These are phyloP conservation scores for Drosophila bifasciata DNA, from an alignment of 1,140 invertebrate genomes.

Conservation along the genomic window DNA sequence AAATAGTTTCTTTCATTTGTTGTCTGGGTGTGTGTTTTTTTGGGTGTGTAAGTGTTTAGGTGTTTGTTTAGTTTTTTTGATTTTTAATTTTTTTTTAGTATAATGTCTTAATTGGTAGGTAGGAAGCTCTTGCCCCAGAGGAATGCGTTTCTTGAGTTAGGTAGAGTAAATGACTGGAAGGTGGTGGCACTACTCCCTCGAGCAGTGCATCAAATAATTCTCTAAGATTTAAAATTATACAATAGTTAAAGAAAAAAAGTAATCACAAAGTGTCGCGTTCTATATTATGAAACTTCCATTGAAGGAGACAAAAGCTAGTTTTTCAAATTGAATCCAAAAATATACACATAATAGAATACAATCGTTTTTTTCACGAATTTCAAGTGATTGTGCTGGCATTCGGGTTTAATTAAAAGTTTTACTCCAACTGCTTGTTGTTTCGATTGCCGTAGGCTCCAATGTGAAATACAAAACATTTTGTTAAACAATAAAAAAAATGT, in stretches of 20 bases:
- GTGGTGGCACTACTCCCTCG: not conserved
- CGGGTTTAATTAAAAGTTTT: slow-evolving; percentile 13
- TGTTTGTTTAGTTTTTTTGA: slow-evolving; percentile 16
- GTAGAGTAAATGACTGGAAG: slow-evolving; percentile 31
- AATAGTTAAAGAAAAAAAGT: not conserved
- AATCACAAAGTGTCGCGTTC: not conserved
- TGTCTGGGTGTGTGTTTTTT: slow-evolving; percentile 3
- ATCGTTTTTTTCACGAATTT: not conserved
- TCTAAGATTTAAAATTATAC: not conserved
- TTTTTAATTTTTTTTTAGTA: slow-evolving; percentile 17
- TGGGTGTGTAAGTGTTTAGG: slow-evolving; percentile 13
- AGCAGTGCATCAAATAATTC: too few relatives aligned
- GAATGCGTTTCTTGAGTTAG: slow-evolving; percentile 22
- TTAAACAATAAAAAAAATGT: slow-evolving; percentile 40
- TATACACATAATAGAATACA: slow-evolving; percentile 14
- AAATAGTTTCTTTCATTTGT: slow-evolving; percentile 38
- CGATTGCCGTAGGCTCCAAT: not conserved
- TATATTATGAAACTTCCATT: too few relatives aligned
- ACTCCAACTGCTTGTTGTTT: not conserved
- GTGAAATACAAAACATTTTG: slow-evolving; percentile 13
- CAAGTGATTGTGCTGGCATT: not conserved
- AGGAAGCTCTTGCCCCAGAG: slow-evolving; percentile 24
- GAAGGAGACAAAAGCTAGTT: too few relatives aligned
- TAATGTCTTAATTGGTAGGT: slow-evolving; percentile 56
- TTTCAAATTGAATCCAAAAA: slow-evolving; percentile 9